Conservation (phyloP, 2,113 vertebrate genomes). For the Albula goreensis region DNA sequence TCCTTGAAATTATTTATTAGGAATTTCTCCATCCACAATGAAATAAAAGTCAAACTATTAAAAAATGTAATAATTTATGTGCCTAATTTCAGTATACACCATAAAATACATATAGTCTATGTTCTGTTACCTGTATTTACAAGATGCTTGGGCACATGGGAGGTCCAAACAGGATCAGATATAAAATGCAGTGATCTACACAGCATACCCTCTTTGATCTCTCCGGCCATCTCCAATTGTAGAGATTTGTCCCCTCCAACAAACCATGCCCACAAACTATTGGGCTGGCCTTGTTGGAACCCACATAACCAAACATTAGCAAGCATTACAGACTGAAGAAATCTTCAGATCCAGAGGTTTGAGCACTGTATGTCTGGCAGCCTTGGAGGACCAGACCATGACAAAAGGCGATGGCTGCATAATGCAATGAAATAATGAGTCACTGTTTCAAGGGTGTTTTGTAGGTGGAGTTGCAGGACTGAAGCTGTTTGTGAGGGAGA, state of each 20-base stretch:
- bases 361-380: not conserved
- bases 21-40: not conserved
- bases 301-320: not conserved
- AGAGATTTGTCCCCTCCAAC: not conserved
- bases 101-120: not conserved
- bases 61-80: not conserved
- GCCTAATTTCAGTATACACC: not conserved
- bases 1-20: slow-evolving; percentile 18
- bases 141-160: not conserved
- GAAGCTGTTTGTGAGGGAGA: not conserved
- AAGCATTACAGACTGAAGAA: not conserved
- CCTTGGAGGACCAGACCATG: too few relatives aligned
- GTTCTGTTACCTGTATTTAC: slow-evolving; percentile 19
- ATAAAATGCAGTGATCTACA: not conserved
- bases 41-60: not conserved
- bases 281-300: not conserved
- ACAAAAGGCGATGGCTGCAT: not conserved
- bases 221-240: not conserved
- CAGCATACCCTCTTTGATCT: not conserved
- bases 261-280: not conserved
- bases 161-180: not conserved
- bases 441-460: not conserved
- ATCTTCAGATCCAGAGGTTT: not conserved
- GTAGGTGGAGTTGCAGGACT: not conserved
- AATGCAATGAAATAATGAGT: not conserved